Percentiles rank a stretch among this genome's conserved stretches.
Evolutionary conservation across 1,140 invertebrate genomes (phyloP).

Genomic region (Mesaphorura yosii): DNA sequence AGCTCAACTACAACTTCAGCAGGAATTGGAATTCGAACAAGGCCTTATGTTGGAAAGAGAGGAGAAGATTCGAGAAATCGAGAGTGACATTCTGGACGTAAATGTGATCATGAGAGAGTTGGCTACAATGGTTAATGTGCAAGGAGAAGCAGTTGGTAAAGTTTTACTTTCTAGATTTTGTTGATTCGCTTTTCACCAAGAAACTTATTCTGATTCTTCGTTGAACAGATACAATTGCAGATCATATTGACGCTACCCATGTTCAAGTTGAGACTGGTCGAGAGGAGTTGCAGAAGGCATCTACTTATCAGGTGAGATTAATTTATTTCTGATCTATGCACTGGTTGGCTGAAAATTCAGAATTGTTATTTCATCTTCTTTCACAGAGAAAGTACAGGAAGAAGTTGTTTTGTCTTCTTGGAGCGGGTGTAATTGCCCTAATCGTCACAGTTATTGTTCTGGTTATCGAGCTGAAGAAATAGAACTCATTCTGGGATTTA

Average conservation of each 20-base stretch:
- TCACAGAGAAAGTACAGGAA: slow-evolving; percentile 49
- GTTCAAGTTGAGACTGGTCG: slow-evolving; percentile 64
- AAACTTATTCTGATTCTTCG: slow-evolving; percentile 11
- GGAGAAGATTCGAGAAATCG: slow-evolving; percentile 57
- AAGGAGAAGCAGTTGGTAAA: slow-evolving; percentile 67
- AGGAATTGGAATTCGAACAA: slow-evolving; percentile 59
- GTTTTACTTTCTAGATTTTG: neutral
- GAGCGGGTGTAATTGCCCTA: slow-evolving; percentile 49
- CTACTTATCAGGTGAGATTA: slow-evolving; percentile 51
- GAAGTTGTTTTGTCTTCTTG: slow-evolving; percentile 55
- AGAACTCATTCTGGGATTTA: no score
- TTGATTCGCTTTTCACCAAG: neutral
- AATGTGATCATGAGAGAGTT: slow-evolving; percentile 85
- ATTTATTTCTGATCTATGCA: neutral
- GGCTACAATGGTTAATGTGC: slow-evolving; percentile 63
- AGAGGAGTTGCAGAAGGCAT: slow-evolving; percentile 63
- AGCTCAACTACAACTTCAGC: slow-evolving; percentile 39
- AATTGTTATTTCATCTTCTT: slow-evolving; percentile 8
- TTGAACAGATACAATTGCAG: slow-evolving; percentile 72
- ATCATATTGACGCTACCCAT: slow-evolving; percentile 64
- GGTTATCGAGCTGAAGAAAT: slow-evolving; percentile 40
- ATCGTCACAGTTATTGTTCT: slow-evolving; percentile 54
- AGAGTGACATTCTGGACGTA: slow-evolving; percentile 76
- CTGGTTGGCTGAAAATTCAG: neutral
- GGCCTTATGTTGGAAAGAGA: slow-evolving; percentile 61